Evolutionary conservation across 2,888 invertebrate species (phyloP), one percentile per base, ranked within the genome.

Genomic region (Drosophila percnosoma): DNA sequence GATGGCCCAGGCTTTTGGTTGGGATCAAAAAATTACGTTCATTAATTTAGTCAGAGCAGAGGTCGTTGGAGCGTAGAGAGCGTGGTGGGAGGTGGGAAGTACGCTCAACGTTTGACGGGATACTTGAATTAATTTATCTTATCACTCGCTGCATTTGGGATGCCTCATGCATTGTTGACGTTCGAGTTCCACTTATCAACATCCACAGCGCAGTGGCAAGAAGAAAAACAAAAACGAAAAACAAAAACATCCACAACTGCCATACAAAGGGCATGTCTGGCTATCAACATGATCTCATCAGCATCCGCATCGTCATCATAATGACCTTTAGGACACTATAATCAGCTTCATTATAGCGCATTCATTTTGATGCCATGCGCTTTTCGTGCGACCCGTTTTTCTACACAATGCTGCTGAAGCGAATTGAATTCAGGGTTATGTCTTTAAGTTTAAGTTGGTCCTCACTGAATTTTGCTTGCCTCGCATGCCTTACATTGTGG

Each of bases 51-150:
- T 11, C 40, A 31, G 34, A 60, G 67, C 15, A 45, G 45, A 8
- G 21, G 45, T 24, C 45, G 45, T 13, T 45, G 24, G 7, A 4
- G 45, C 15, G 21, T 15, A 15, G 7, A 8, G 45, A 45, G 34
- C 52, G 21, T 10, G n/a, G 33, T 13, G 29, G 51, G 48, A 13
- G 13, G 24, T 2, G 31, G 57, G 6, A 21, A 15, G 34, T 18
- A 40, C 27, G 24, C 21, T 51, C 36, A 40, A 42, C 45, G 52
- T 52, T 68, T 40, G 63, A 60, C 33, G 61, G 65, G 66, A 54
- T 52, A 63, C 82, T 86, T 88, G 86, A 85, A 89, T 89, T 81
- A 89, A 89, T 89, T 87, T 88, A 86, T 85, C 88, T 85, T 88
- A 83, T 82, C 71, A 76, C 66, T 59, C 42, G 78, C 58, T 84